phyloP scores from a whole-genome alignment of 2,797 vertebrate species.

The Eulemur mongoz region DNA sequence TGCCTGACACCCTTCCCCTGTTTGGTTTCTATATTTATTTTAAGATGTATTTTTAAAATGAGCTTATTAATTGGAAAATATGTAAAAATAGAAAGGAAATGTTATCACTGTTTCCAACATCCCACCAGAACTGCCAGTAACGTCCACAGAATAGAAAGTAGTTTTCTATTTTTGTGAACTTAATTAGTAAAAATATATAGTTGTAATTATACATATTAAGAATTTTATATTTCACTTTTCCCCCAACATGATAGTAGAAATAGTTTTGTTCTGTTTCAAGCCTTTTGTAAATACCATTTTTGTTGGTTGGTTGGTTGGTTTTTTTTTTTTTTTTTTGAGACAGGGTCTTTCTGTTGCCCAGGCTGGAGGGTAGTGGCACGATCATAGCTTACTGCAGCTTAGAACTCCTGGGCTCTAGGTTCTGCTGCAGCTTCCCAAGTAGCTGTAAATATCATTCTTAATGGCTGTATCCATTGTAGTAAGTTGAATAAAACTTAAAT shows the following conservation, averaged over 20 bases:
- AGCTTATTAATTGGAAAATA: not conserved
- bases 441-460: not conserved
- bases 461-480: not conserved
- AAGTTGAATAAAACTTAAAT: not conserved
- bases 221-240: not conserved
- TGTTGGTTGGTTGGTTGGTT: not conserved
- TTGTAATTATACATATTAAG: not conserved
- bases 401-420: not conserved
- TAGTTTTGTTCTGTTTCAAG: not conserved
- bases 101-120: not conserved
- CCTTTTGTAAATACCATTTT: not conserved
- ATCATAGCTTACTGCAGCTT: not conserved
- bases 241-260: not conserved
- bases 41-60: not conserved
- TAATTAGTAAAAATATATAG: not conserved
- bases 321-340: not conserved
- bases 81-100: not conserved
- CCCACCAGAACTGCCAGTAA: not conserved
- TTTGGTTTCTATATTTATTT: constrained; percentile 44
- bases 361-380: not conserved
- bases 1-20: not conserved
- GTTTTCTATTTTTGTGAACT: not conserved
- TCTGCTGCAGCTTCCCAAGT: too few relatives aligned
- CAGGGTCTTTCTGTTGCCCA: not conserved
- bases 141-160: not conserved